Evolutionary conservation across 2,113 vertebrate genomes (phyloP).

Genomic region (Porphyrio hochstetteri): DNA sequence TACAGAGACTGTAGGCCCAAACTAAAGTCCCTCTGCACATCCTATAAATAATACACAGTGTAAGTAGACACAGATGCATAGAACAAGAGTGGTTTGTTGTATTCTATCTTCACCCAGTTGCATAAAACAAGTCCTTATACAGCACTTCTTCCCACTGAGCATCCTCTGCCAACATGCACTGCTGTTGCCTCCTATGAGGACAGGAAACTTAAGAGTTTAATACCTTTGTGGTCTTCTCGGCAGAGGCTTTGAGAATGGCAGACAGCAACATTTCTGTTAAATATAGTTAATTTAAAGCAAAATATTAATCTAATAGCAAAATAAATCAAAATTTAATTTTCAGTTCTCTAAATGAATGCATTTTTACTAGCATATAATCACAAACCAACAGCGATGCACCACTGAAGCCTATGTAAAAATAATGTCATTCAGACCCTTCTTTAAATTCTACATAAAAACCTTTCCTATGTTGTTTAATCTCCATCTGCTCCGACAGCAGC

Average conservation of each 20-base stretch:
- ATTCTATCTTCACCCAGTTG: not conserved
- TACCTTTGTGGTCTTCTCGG: not conserved
- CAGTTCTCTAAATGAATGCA: not conserved
- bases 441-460: not conserved
- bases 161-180: not conserved
- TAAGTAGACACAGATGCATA: rapidly evolving
- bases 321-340: not conserved
- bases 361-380: not conserved
- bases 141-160: not conserved
- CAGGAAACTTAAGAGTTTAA: not conserved
- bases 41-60: not conserved
- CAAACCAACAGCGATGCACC: not conserved
- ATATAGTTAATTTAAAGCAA: not conserved
- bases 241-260: not conserved
- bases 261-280: not conserved
- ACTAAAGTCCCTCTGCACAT: not conserved
- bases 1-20: not conserved
- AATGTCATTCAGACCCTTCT: not conserved
- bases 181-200: not conserved
- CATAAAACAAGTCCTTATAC: not conserved
- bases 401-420: not conserved
- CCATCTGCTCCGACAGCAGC: not conserved
- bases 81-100: not conserved
- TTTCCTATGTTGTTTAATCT: not conserved
- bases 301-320: not conserved